Percentiles rank a stretch among this genome's conserved stretches.
Evolutionary conservation across 1,140 invertebrate genomes (phyloP).

Genomic region (Pogonus chalceus): DNA sequence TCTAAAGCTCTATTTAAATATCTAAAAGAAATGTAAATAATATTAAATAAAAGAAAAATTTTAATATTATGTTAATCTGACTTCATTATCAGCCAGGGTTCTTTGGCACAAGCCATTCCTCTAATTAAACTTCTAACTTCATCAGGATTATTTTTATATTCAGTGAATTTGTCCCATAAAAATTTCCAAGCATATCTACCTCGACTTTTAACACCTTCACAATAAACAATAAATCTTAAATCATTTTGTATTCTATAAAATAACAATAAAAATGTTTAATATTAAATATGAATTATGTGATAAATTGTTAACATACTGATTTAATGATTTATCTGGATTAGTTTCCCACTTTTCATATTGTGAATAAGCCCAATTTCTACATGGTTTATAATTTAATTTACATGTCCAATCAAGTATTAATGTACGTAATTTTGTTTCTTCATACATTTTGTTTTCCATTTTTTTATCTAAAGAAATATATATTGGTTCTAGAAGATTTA

Average conservation of each 20-base stretch:
- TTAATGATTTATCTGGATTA: background rate
- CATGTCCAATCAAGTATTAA: background rate
- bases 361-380: background rate
- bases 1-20: background rate
- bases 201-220: background rate
- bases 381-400: constrained; percentile 6
- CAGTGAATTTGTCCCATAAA: background rate
- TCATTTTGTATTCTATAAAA: background rate
- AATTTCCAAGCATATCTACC: background rate
- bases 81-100: background rate
- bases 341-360: background rate
- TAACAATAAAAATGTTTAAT: background rate
- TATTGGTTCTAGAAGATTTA: constrained; percentile 5
- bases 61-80: background rate
- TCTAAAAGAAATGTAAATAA: background rate
- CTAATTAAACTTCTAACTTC: background rate
- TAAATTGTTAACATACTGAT: background rate
- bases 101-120: background rate
- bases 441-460: background rate
- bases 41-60: background rate
- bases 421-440: background rate
- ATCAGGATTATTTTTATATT: background rate
- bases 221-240: background rate
- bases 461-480: background rate
- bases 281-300: too few relatives aligned